Conservation (phyloP, 2,113 vertebrate genomes). For the Phrynosoma platyrhinos region DNA sequence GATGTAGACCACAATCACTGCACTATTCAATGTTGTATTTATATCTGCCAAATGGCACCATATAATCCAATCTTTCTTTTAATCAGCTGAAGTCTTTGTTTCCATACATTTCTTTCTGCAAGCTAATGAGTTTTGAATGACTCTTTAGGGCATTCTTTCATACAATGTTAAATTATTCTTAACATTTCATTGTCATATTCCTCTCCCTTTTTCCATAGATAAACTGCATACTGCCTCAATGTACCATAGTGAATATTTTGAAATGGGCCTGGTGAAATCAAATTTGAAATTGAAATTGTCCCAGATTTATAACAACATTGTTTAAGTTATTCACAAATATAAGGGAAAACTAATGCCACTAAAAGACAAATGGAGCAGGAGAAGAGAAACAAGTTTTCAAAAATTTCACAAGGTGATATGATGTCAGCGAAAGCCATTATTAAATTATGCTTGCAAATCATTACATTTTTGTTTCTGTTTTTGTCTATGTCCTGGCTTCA, state of each 20-base stretch:
- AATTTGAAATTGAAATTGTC: neutral
- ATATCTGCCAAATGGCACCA: neutral
- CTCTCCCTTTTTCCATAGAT: neutral
- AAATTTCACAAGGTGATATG: neutral
- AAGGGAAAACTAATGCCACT: neutral
- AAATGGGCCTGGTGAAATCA: neutral
- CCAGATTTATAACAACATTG: neutral
- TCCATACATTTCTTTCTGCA: neutral
- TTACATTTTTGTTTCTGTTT: neutral
- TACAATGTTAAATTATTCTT: neutral
- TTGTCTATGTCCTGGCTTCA: neutral
- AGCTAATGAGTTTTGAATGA: neutral
- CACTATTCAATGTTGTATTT: neutral
- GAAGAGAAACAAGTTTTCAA: neutral
- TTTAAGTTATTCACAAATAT: neutral
- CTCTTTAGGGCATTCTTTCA: neutral
- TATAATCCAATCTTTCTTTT: neutral
- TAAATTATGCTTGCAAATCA: neutral
- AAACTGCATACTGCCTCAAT: neutral
- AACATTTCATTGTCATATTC: neutral
- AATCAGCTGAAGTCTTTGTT: neutral
- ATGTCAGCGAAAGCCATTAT: neutral
- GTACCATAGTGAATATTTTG: neutral
- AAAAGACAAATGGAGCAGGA: neutral
- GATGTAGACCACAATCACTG: neutral